phyloP scores from a whole-genome alignment of 2,888 invertebrate genomes.

The Catocala fraxini region DNA sequence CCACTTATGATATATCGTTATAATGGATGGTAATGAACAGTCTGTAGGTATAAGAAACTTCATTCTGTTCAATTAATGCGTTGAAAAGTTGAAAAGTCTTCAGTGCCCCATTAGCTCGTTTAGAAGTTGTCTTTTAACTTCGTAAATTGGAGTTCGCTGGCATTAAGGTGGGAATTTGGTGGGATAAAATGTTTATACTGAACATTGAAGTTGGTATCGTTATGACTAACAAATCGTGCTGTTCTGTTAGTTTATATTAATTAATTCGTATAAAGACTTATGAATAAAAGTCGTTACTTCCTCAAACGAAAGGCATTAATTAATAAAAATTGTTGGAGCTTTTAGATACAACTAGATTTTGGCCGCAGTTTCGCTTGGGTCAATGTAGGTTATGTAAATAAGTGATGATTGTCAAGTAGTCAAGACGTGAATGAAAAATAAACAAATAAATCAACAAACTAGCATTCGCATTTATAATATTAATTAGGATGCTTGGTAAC shows the following conservation, averaged over 20 bases:
- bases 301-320: too few species aligned
- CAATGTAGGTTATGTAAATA: too few species aligned
- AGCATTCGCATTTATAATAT: too few species aligned
- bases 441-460: too few species aligned
- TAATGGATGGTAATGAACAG: conserved; percentile 38
- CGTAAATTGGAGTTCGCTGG: conserved; percentile 43
- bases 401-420: too few species aligned
- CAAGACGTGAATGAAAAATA: too few species aligned
- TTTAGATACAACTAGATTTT: too few species aligned
- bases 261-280: not conserved
- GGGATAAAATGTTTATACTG: conserved; percentile 31
- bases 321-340: too few species aligned
- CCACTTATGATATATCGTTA: not conserved
- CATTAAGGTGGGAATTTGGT: conserved; percentile 43
- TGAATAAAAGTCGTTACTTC: too few species aligned
- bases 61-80: conserved; percentile 55
- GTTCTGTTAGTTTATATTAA: conserved; percentile 32
- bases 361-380: too few species aligned
- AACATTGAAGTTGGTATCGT: conserved; percentile 32
- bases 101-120: conserved; percentile 53
- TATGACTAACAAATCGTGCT: conserved; percentile 28
- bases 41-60: conserved; percentile 38
- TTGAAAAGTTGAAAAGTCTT: conserved; percentile 54
- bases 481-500: too few species aligned
- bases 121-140: conserved; percentile 52